phyloP scores from a whole-genome alignment of 2,113 vertebrate species.

The Brachyistius frenatus region DNA sequence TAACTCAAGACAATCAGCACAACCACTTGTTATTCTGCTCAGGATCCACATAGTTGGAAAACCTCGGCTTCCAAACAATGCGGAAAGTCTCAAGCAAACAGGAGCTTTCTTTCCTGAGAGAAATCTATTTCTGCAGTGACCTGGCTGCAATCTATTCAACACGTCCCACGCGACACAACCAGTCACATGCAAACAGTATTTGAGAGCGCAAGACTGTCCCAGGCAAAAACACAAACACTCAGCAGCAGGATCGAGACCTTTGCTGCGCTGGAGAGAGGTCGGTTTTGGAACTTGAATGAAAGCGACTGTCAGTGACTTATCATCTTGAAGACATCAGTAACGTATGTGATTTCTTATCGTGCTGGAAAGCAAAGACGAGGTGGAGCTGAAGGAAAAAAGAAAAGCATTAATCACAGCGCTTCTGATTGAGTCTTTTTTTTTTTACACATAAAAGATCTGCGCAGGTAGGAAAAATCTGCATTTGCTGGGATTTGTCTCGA shows the following conservation, averaged over 20 bases:
- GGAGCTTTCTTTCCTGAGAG: background rate
- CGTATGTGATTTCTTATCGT: background rate
- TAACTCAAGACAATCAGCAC: slow-evolving; percentile 59
- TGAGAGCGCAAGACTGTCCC: background rate
- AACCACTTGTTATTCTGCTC: slow-evolving; percentile 72
- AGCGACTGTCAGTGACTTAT: background rate
- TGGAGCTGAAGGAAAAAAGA: background rate
- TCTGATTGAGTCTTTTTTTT: no score
- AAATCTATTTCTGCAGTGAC: slow-evolving; percentile 48
- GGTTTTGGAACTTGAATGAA: slow-evolving; percentile 7
- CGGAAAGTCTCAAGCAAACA: slow-evolving; percentile 18
- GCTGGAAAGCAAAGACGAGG: slow-evolving; percentile 4
- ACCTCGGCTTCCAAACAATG: background rate
- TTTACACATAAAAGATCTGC: no score
- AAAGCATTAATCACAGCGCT: background rate
- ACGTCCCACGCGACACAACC: slow-evolving; percentile 20
- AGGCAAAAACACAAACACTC: slow-evolving; percentile 12
- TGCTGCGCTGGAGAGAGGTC: background rate
- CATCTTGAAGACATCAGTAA: background rate
- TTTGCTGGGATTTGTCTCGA: no score
- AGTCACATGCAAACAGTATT: slow-evolving; percentile 31
- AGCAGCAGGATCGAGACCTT: background rate
- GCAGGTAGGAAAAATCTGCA: no score
- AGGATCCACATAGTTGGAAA: slow-evolving; percentile 37
- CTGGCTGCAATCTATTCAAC: background rate